Conservation (phyloP, 2,113 vertebrate species). For the Fulica atra region DNA sequence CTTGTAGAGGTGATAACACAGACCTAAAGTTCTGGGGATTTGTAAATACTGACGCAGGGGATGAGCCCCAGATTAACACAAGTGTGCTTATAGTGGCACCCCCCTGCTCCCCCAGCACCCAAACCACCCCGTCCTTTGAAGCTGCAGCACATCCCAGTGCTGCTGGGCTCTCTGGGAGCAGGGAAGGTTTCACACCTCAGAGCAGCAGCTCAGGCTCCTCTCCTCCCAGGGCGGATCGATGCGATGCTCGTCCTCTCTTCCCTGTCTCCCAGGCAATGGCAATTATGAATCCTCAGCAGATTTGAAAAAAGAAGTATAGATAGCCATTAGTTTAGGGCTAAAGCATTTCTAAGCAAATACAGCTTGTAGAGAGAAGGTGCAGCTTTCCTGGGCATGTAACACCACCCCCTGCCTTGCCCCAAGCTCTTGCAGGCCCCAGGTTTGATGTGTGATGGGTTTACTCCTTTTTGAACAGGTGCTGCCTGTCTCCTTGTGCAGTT, state of each 20-base stretch:
- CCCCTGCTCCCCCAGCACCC: not conserved
- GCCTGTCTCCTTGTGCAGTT: not conserved
- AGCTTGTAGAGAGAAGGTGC: not conserved
- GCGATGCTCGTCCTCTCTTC: fast-evolving
- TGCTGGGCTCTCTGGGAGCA: not conserved
- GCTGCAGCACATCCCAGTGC: not conserved
- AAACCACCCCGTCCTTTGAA: not conserved
- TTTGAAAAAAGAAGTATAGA: not conserved
- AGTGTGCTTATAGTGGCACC: not conserved
- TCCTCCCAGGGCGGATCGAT: not conserved
- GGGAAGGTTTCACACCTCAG: not conserved
- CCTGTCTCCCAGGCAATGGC: not conserved
- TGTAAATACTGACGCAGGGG: not conserved
- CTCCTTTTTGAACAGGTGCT: not conserved
- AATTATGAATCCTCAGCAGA: not conserved
- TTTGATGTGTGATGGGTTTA: not conserved
- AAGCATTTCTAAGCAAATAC: not conserved
- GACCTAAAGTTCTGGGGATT: not conserved
- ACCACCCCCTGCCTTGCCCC: not conserved
- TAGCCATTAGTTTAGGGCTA: not conserved
- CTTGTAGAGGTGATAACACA: not conserved
- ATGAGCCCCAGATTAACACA: not conserved
- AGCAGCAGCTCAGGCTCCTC: not conserved
- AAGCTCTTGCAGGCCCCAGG: not conserved
- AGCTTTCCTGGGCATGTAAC: not conserved